phyloP scores from a whole-genome alignment of 1,140 invertebrate genomes.

The Pseudomyrmex pallidus region DNA sequence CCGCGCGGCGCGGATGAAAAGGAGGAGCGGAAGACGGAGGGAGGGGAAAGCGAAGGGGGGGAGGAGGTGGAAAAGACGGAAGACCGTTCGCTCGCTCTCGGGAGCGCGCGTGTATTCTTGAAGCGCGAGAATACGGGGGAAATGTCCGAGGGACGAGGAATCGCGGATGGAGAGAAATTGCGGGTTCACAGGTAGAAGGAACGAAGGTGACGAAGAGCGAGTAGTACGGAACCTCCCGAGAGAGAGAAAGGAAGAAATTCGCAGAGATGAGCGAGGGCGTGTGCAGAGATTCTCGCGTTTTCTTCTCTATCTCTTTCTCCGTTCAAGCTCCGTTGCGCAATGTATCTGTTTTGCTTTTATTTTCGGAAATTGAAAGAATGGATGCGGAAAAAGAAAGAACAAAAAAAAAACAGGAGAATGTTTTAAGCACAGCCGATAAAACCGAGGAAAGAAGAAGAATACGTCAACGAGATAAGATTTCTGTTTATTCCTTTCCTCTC shows the following conservation, averaged over 20 bases:
- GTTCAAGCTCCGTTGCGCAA: background rate
- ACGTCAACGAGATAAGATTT: background rate
- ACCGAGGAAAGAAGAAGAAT: constrained; percentile 39
- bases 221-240: constrained; percentile 56
- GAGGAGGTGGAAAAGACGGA: constrained; percentile 51
- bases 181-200: constrained; percentile 43
- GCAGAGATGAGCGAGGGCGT: constrained; percentile 56
- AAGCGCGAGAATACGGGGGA: constrained; percentile 14
- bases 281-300: constrained; percentile 10
- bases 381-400: constrained; percentile 49
- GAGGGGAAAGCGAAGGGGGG: background rate
- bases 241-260: constrained; percentile 53
- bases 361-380: constrained; percentile 21
- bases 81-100: constrained; percentile 28
- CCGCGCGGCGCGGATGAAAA: constrained; percentile 46
- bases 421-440: constrained; percentile 42
- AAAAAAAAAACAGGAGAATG: constrained; percentile 53
- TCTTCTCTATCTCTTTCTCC: background rate
- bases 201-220: constrained; percentile 32
- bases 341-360: background rate
- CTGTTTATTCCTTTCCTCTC: constrained; percentile 32
- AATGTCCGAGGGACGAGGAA: constrained; percentile 51
- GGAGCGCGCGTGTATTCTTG: constrained; percentile 3
- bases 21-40: constrained; percentile 37
- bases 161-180: constrained; percentile 16